Conservation (phyloP, 2,888 invertebrate species). For the Hirtodrosophila confusa region DNA sequence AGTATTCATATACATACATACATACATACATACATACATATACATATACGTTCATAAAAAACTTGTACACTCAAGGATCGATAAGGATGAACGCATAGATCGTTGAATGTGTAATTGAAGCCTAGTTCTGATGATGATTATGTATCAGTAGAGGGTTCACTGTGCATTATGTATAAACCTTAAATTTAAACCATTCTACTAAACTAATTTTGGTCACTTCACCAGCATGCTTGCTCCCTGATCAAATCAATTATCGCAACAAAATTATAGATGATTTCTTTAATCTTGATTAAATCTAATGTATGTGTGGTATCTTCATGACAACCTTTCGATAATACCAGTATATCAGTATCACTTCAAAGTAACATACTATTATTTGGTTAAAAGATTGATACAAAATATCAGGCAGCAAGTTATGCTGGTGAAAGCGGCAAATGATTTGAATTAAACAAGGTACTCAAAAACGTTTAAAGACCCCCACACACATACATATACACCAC, state of each 20-base stretch:
- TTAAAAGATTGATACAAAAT: too few species aligned
- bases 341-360: too few species aligned
- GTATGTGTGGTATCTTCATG: too few species aligned
- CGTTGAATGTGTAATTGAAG: constrained; percentile 14
- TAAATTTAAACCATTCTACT: constrained; percentile 1
- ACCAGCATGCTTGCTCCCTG: too few species aligned
- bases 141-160: constrained; percentile 8
- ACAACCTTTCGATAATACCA: too few species aligned
- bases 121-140: constrained; percentile 6
- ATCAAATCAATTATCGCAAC: too few species aligned
- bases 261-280: too few species aligned
- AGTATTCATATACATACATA: constrained; percentile 37
- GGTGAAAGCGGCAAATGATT: neutral
- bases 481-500: neutral
- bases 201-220: neutral
- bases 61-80: constrained; percentile 7
- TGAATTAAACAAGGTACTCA: neutral
- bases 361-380: too few species aligned
- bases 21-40: constrained; percentile 31
- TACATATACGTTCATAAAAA: constrained; percentile 38
- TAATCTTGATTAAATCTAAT: too few species aligned
- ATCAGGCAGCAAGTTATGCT: too few species aligned
- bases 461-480: neutral
- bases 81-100: constrained; percentile 2
- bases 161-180: constrained; percentile 11